Conservation (phyloP, 2,797 vertebrate genomes). For the Pipistrellus pipistrellus region DNA sequence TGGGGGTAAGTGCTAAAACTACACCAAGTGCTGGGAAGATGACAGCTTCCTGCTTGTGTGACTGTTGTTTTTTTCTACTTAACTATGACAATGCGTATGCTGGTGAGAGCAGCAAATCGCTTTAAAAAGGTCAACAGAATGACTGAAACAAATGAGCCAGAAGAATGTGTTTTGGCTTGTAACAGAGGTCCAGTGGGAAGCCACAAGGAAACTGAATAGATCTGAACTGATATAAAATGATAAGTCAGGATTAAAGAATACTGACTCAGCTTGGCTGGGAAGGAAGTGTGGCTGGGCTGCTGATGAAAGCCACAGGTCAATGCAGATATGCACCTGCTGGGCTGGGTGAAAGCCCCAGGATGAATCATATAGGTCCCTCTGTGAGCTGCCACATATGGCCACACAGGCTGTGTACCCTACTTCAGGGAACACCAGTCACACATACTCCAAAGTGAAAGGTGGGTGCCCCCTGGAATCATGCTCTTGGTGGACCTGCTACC, state of each 20-base stretch:
- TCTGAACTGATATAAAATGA: slow-evolving; percentile 1
- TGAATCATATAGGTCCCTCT: neutral
- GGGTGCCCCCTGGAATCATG: neutral
- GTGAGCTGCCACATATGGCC: neutral
- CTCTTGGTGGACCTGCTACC: neutral
- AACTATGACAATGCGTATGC: slow-evolving; percentile 20
- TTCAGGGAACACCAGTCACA: neutral
- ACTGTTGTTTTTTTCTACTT: neutral
- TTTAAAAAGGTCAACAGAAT: slow-evolving; percentile 68
- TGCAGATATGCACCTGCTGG: neutral
- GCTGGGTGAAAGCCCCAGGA: neutral
- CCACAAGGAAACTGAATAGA: neutral
- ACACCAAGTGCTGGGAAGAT: neutral
- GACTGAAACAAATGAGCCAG: slow-evolving; percentile 42
- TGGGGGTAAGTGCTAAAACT: neutral
- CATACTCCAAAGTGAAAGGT: neutral
- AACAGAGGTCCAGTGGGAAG: slow-evolving; percentile 23
- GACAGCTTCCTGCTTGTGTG: neutral
- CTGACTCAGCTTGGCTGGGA: neutral
- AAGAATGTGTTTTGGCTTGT: slow-evolving; percentile 10
- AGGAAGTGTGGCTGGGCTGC: neutral
- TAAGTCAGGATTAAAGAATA: neutral
- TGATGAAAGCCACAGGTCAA: neutral
- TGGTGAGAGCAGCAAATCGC: slow-evolving; percentile 27
- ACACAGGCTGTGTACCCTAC: too few relatives aligned